phyloP scores from a whole-genome alignment of 2,797 vertebrate species.

The Antrozous pallidus region DNA sequence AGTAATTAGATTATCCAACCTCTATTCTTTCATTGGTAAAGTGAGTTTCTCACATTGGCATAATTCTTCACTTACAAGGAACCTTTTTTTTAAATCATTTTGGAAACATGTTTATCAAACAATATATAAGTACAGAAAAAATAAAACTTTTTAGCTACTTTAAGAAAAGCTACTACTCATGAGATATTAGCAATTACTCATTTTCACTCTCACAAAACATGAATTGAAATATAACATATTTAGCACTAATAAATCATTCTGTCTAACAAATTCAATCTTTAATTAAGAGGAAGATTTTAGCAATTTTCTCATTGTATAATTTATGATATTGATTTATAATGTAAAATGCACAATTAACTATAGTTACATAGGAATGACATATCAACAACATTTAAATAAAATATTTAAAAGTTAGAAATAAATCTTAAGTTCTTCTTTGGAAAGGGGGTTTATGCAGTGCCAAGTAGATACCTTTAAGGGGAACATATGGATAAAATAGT shows the following conservation, averaged over 20 bases:
- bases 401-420: not conserved
- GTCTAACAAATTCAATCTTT: not conserved
- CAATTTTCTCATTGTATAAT: not conserved
- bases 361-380: not conserved
- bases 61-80: not conserved
- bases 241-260: not conserved
- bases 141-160: not conserved
- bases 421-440: not conserved
- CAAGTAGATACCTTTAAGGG: not conserved
- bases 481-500: not conserved
- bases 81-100: not conserved
- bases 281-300: not conserved
- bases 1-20: not conserved
- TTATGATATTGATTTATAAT: not conserved
- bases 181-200: not conserved
- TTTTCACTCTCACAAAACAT: not conserved
- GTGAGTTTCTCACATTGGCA: not conserved
- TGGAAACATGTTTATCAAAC: not conserved
- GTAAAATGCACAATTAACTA: not conserved
- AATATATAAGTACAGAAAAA: not conserved
- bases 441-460: not conserved
- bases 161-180: not conserved
- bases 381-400: not conserved
- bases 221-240: not conserved
- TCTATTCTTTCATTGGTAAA: not conserved